Base-by-base conservation (phyloP, 2,113 vertebrate species). In the Pterocles burchelli region DNA sequence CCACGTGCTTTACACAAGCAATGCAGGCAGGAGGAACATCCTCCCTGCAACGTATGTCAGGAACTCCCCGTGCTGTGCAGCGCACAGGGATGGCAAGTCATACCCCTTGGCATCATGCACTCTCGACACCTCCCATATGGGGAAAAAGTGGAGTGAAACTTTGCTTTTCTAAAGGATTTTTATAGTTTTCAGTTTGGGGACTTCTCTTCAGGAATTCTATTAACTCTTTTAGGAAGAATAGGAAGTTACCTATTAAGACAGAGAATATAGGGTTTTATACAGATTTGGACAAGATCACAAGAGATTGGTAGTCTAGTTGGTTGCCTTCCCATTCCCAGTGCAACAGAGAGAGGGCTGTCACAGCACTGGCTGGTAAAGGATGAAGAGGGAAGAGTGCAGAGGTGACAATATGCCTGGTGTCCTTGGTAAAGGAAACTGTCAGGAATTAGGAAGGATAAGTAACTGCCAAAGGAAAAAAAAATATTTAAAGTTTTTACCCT, bases 61-160 rank as follows among this genome's bases (percentile, higher is more conserved):
- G 26, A 67, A 18, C 26, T 68, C 17, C n/a, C 46, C 1, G 3
- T 2, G 25, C 52, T 1, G 25, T n/a, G 11, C 17, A 31, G 59
- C 52, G 59, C 61, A 15, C 38, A 48, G 41, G 8, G 34, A 33
- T 9, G 12, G 20, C 19, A 46, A 80, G 45, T 29, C 28, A n/a
- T 13, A n/a, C 13, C 6, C 36, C 57, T 25, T 12, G 15, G 17
- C 29, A 54, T 41, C 24, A 9, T 1, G 7, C 63, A 62, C 19
- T 13, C 77, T 21, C 38, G 34, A 21, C 49, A 38, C 26, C 17
- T 49, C 43, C 45, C 1, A 0, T 3, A 3, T 1, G 5, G 79
- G 79, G 7, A 20, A 21, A 29, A 12, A 49, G 16, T 6, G 45
- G 4, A 51, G 34, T 2, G 10, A 81, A 29, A 52, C 17, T n/a